Percentiles rank a stretch among this genome's conserved stretches.
These are phyloP conservation scores for Ceratina australensis DNA, from an alignment of 1,140 invertebrate species.

Conservation along the genomic window DNA sequence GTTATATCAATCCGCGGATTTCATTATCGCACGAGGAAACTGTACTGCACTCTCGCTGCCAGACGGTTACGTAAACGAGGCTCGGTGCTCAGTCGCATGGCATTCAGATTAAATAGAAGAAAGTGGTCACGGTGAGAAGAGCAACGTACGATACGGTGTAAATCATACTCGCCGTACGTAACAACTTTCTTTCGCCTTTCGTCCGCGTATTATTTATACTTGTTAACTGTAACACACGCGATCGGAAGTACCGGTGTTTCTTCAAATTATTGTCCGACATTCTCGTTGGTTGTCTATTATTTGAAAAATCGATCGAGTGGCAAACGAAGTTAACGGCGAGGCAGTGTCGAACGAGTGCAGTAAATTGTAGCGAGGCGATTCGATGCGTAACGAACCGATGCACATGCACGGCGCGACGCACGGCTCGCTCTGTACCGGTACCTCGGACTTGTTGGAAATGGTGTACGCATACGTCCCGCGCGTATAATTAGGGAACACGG, in stretches of 20 bases:
- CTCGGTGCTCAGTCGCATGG: not conserved
- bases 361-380: constrained; percentile 44
- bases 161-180: not conserved
- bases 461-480: constrained; percentile 46
- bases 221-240: not conserved
- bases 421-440: not conserved
- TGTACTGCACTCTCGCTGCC: no score
- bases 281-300: no score
- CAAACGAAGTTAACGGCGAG: constrained; percentile 1
- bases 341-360: not conserved
- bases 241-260: no score
- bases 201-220: not conserved
- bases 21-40: no score
- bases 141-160: not conserved
- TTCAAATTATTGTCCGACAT: no score
- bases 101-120: constrained; percentile 16
- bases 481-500: constrained; percentile 42
- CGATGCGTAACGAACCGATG: constrained; percentile 36
- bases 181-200: constrained; percentile 33
- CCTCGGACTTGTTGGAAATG: constrained; percentile 35
- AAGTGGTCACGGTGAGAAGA: constrained; percentile 24
- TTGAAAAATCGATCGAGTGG: no score
- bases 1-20: no score
- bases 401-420: not conserved
- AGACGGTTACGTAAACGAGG: not conserved